Conservation (phyloP, 2,797 vertebrate genomes). For the Parauchenoglanis punctatus region DNA sequence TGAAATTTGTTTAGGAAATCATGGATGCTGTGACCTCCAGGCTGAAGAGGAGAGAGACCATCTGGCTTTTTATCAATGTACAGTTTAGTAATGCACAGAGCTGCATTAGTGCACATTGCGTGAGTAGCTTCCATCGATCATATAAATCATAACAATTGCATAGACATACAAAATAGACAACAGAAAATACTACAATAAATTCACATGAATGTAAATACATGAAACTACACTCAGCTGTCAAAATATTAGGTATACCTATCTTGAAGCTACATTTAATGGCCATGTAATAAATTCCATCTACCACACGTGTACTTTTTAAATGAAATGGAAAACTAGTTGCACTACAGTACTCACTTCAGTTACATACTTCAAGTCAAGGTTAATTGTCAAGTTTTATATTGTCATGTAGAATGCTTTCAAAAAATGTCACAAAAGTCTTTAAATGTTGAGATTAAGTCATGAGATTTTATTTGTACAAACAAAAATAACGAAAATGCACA, state of each 20-base stretch:
- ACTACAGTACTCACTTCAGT: not conserved
- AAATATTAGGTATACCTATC: not conserved
- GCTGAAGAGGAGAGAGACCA: too few relatives aligned
- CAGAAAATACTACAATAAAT: not conserved
- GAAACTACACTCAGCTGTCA: not conserved
- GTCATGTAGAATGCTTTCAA: not conserved
- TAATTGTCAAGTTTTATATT: not conserved
- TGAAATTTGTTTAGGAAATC: too few relatives aligned
- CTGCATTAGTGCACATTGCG: too few relatives aligned
- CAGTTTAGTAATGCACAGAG: too few relatives aligned
- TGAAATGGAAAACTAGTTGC: not conserved
- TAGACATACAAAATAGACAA: too few relatives aligned
- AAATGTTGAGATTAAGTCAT: not conserved
- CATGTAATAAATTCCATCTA: not conserved
- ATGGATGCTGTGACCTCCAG: too few relatives aligned
- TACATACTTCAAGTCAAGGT: not conserved
- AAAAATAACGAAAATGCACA: not conserved
- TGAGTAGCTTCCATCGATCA: too few relatives aligned
- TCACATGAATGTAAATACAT: too few relatives aligned
- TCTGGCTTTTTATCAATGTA: too few relatives aligned
- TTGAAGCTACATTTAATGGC: not conserved
- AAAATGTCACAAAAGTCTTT: not conserved
- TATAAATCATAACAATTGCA: too few relatives aligned
- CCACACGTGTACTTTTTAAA: not conserved
- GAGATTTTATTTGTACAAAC: not conserved